phyloP scores from a whole-genome alignment of 2,888 invertebrate genomes.

The Leptinotarsa peninsularis region DNA sequence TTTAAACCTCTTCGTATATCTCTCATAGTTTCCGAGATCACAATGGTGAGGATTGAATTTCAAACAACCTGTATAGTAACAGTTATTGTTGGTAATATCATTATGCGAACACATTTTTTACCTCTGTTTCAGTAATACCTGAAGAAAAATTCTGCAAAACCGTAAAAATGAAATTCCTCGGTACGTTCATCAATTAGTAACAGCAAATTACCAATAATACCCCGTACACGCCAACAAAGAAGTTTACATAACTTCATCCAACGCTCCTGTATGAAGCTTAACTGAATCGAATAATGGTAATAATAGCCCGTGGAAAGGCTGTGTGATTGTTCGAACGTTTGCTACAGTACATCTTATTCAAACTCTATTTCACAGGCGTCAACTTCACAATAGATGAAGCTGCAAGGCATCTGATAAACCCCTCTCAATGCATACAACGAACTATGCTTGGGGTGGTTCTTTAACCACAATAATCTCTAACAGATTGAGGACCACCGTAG shows the following conservation, averaged over 20 bases:
- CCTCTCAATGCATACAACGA: constrained; percentile 37
- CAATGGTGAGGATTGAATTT: too few species aligned
- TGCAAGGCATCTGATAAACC: constrained; percentile 57
- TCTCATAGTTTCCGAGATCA: too few species aligned
- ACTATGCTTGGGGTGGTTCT: constrained; percentile 27
- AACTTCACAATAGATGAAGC: constrained; percentile 56
- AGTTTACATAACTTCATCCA: constrained; percentile 19
- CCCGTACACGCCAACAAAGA: constrained; percentile 10
- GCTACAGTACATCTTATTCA: constrained; percentile 55
- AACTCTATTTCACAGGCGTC: constrained; percentile 61
- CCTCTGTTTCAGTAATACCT: background rate
- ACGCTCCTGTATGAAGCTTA: constrained; percentile 30
- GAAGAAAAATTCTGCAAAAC: background rate
- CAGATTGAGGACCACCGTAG: constrained; percentile 41
- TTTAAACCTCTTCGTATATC: too few species aligned
- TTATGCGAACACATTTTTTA: background rate
- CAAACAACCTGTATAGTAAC: too few species aligned
- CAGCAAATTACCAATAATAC: constrained; percentile 12
- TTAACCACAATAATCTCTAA: constrained; percentile 48
- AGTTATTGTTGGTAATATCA: too few species aligned
- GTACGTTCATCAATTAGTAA: background rate
- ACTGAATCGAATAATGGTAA: constrained; percentile 44
- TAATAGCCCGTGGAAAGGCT: constrained; percentile 49
- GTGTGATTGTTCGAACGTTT: constrained; percentile 52
- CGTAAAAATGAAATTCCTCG: background rate